Evolutionary conservation across 2,888 invertebrate species (phyloP), one percentile per base, ranked within the genome.

Genomic region (Euspilapteryx auroguttella): DNA sequence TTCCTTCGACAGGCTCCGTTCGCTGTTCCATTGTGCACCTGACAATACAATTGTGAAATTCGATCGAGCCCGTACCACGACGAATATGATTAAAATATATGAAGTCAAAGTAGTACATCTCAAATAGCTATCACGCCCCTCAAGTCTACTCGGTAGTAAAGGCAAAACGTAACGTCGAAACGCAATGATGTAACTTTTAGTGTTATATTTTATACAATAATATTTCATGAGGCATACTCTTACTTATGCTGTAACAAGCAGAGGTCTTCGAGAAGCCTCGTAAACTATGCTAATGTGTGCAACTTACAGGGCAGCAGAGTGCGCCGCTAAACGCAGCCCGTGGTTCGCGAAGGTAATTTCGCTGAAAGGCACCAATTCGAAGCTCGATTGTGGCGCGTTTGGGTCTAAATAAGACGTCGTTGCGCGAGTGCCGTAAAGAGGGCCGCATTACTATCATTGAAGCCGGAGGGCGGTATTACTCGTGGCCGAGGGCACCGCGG

Each of bases 401-500:
- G 59, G 55, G 38, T 49, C 59, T 71, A 66, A 73, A 69, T 73
- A 69, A 73, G 73, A 73, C 66, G 69, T 73, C 64, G 58, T 45
- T 51, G 51, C 49, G 54, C 51, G 45, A 28, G 56, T 52, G 55
- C 52, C 55, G 61, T 65, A 63, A 68, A 69, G 64, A 66, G 62
- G 58, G n/a, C 52, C 47, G 56, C 59, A 66, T 69, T 69, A 68
- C 61, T 63, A 63, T 64, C 56, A 64, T 66, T 58, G 59, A 49
- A 47, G 66, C 68, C 62, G 42, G 44, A 42, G 59, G 68, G 54
- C 45, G 37, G 44, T 49, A 71, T 71, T 68, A 71, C 53, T 58
- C 47, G 46, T 42, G 50, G 47, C 62, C 65, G 55, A 45, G 40
- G 57, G 65, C 55, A 48, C 41, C 39, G 40, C 46, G 48, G 42